Evolutionary conservation across 2,113 vertebrate genomes (phyloP).

Genomic region (Brachyhypopomus occidentalis): DNA sequence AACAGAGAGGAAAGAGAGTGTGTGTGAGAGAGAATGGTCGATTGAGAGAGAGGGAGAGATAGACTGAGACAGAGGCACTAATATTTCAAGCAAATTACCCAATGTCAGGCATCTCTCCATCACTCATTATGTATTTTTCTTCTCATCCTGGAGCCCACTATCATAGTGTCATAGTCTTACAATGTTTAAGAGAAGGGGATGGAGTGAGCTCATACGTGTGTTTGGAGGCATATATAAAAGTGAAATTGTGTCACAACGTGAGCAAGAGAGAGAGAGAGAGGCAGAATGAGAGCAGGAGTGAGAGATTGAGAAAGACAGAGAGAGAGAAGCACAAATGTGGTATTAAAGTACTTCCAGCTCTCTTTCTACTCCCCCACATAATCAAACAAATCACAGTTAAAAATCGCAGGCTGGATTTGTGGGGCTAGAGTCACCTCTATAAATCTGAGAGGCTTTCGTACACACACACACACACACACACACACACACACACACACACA

Average conservation of each 20-base stretch:
- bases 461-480: conserved; percentile 12
- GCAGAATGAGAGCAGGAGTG: conserved; percentile 10
- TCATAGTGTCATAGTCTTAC: neutral
- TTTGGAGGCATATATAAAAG: neutral
- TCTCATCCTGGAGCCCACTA: neutral
- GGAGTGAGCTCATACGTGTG: neutral
- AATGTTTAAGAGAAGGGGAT: neutral
- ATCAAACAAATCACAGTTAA: conserved; percentile 64
- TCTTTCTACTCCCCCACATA: conserved; percentile 46
- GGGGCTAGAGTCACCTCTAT: conserved; percentile 46
- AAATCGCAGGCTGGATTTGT: conserved; percentile 48
- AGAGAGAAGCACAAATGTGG: conserved; percentile 25
- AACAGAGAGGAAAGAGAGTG: conserved; percentile 5
- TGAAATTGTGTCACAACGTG: conserved; percentile 22
- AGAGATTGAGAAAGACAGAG: conserved; percentile 12
- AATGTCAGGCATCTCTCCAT: neutral
- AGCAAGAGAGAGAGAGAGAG: conserved; percentile 9
- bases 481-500: conserved; percentile 18
- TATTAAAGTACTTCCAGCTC: conserved; percentile 55
- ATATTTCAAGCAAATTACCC: neutral
- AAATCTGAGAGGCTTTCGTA: conserved; percentile 47
- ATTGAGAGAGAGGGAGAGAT: neutral
- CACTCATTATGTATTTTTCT: neutral
- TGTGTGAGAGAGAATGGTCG: neutral
- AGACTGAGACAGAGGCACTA: neutral